phyloP scores from a whole-genome alignment of 1,140 invertebrate genomes.

The Himalopsyche phryganea region DNA sequence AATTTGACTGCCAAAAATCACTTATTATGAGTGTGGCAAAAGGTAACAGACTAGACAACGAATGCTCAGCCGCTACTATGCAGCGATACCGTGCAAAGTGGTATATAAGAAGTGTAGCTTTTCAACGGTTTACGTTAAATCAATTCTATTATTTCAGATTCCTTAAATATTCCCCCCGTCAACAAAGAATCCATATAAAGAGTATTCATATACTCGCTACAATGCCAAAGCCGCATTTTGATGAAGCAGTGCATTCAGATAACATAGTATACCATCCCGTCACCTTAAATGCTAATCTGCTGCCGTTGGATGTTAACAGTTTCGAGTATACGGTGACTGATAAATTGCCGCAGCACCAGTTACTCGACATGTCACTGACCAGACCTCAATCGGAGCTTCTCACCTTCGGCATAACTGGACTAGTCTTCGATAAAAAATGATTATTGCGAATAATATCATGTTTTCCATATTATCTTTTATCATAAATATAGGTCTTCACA shows the following conservation, averaged over 20 bases:
- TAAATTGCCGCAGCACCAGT: neutral
- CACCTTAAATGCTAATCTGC: slow-evolving; percentile 38
- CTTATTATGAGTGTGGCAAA: too few species aligned
- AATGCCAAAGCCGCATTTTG: slow-evolving; percentile 36
- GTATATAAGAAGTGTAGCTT: too few species aligned
- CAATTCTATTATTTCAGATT: slow-evolving; percentile 38
- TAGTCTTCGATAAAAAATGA: slow-evolving; percentile 35
- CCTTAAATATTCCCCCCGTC: slow-evolving; percentile 35
- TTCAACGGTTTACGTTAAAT: too few species aligned
- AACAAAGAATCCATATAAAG: slow-evolving; percentile 40
- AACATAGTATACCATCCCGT: slow-evolving; percentile 41
- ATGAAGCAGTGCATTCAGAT: slow-evolving; percentile 32
- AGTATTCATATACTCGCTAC: slow-evolving; percentile 35
- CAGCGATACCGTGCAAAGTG: too few species aligned
- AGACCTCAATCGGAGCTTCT: slow-evolving; percentile 17
- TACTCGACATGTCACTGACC: neutral
- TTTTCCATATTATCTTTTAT: too few species aligned
- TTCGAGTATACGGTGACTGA: slow-evolving; percentile 33
- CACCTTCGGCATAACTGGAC: slow-evolving; percentile 42
- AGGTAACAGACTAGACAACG: too few species aligned
- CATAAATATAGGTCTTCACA: too few species aligned
- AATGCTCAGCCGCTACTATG: too few species aligned
- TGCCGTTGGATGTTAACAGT: slow-evolving; percentile 40
- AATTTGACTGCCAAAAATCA: too few species aligned
- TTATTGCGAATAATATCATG: too few species aligned